A percentile compares a stretch with the other conserved stretches of the same genome.
phyloP scores from a whole-genome alignment of 2,797 vertebrate genomes.

The Gymnothorax javanicus region DNA sequence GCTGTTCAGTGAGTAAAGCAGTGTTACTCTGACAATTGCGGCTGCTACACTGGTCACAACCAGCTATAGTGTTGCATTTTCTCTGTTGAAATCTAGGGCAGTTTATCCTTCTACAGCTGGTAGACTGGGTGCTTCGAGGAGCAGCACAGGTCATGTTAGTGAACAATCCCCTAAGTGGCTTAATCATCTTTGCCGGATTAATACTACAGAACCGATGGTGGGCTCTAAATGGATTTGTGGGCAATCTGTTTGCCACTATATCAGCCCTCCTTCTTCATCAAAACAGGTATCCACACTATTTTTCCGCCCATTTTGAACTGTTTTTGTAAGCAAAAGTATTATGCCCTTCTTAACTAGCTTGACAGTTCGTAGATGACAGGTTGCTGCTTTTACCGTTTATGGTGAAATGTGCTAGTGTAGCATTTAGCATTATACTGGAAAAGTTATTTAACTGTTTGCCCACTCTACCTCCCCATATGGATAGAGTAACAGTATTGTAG shows the following conservation, averaged over 20 bases:
- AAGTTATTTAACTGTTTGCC: no score
- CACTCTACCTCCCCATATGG: background rate
- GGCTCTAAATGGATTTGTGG: slow-evolving; percentile 86
- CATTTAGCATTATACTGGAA: no score
- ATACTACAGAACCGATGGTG: slow-evolving; percentile 93
- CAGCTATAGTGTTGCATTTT: background rate
- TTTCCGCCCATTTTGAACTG: background rate
- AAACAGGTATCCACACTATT: slow-evolving; percentile 73
- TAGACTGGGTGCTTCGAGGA: slow-evolving; percentile 91
- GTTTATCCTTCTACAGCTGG: slow-evolving; percentile 79
- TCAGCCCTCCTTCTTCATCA: slow-evolving; percentile 87
- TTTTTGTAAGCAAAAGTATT: background rate
- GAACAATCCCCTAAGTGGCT: slow-evolving; percentile 91
- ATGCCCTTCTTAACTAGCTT: background rate
- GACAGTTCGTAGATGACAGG: background rate
- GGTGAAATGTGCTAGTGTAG: no score
- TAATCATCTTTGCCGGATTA: slow-evolving; percentile 85
- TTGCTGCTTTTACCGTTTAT: background rate
- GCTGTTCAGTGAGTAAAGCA: background rate
- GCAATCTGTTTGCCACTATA: slow-evolving; percentile 82
- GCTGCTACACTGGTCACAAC: background rate
- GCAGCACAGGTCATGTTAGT: slow-evolving; percentile 94
- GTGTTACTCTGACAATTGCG: background rate
- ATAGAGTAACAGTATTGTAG: background rate
- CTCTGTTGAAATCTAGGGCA: slow-evolving; percentile 71